These are phyloP conservation scores for Mesembrinibis cayennensis DNA, from an alignment of 2,113 vertebrate species.

Conservation along the genomic window DNA sequence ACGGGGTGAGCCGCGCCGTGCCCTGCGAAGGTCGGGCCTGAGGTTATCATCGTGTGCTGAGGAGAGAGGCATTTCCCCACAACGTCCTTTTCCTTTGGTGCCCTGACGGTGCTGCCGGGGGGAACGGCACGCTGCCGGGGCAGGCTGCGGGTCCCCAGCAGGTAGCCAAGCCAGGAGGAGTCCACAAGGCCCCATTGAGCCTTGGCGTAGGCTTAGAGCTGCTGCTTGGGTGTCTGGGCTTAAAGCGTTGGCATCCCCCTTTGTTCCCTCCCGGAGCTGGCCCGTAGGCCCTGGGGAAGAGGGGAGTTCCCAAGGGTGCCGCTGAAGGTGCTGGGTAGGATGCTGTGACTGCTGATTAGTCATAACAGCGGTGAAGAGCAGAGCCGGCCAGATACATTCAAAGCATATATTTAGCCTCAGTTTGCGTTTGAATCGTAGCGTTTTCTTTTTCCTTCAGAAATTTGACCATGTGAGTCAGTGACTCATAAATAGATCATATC, in stretches of 20 bases:
- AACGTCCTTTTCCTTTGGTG: accelerated
- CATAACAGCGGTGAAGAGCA: neutral
- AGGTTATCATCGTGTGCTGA: accelerated
- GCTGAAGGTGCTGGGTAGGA: neutral
- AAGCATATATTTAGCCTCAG: neutral
- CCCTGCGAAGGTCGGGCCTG: neutral
- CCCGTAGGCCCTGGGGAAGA: neutral
- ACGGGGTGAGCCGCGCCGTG: accelerated
- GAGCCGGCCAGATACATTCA: neutral
- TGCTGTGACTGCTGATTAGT: neutral
- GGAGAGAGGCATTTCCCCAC: neutral
- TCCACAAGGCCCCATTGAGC: accelerated
- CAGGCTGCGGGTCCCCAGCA: neutral
- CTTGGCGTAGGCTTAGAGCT: neutral
- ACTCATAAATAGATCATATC: neutral
- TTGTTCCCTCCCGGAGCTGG: neutral
- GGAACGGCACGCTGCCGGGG: neutral
- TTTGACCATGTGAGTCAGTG: conserved; percentile 29
- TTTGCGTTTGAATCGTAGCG: neutral
- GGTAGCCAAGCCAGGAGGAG: neutral
- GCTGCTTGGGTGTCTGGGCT: neutral
- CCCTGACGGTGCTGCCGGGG: neutral
- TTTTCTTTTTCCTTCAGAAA: neutral
- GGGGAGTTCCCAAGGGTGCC: neutral
- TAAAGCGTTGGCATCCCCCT: neutral